Evolutionary conservation across 92 coral and sea anemone species (phyloP).

Genomic region (Bergia sp.): DNA sequence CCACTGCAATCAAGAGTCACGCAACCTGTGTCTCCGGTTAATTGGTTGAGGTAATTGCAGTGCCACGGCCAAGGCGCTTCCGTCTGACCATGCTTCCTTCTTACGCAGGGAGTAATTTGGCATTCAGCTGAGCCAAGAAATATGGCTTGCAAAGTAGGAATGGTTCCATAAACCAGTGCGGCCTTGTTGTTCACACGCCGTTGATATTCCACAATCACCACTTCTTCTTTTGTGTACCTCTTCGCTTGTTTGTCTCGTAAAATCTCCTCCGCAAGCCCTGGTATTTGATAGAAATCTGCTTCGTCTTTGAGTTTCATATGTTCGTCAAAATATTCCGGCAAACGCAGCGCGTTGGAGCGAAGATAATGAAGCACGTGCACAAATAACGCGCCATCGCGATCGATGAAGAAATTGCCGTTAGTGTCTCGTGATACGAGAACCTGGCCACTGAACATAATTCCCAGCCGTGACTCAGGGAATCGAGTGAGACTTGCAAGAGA

Average conservation of each 20-base stretch:
- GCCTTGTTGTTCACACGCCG: constrained; percentile 27
- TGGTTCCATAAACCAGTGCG: constrained; percentile 29
- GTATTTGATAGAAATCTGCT: constrained; percentile 84
- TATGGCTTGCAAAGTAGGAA: constrained; percentile 30
- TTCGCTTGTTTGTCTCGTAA: constrained; percentile 32
- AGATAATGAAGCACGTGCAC: constrained; percentile 78
- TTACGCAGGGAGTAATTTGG: constrained; percentile 38
- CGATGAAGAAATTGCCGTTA: constrained; percentile 82
- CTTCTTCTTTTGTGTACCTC: constrained; percentile 36
- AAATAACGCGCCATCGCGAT: constrained; percentile 80
- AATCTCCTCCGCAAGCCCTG: constrained; percentile 46
- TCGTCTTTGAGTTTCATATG: constrained; percentile 77
- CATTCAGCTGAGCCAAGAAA: constrained; percentile 41
- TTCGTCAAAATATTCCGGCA: constrained; percentile 84
- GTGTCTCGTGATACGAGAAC: constrained; percentile 70
- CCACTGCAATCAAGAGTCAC: constrained; percentile 43
- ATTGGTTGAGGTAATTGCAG: constrained; percentile 37
- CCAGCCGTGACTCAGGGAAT: constrained; percentile 75
- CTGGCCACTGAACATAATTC: constrained; percentile 89
- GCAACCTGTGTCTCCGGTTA: constrained; percentile 40
- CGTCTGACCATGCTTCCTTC: constrained; percentile 35
- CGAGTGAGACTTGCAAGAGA: constrained; percentile 77
- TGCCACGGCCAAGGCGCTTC: constrained; percentile 44
- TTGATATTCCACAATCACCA: constrained; percentile 29
- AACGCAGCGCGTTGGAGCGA: constrained; percentile 69